Conservation (phyloP, 2,797 vertebrate genomes). For the Mormyrops boulengeri region DNA sequence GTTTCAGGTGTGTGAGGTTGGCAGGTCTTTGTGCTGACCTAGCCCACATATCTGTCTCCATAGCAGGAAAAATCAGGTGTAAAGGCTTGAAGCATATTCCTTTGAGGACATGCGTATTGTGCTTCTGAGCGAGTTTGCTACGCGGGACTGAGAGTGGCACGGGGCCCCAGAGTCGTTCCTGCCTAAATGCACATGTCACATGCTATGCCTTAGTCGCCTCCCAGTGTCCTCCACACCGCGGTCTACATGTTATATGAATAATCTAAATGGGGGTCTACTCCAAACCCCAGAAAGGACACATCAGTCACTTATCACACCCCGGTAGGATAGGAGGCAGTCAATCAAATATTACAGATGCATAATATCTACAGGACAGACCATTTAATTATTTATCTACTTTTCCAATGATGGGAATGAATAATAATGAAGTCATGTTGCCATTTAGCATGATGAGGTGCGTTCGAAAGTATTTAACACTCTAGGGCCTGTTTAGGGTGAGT, state of each 20-base stretch:
- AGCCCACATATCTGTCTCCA: background rate
- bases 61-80: background rate
- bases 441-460: background rate
- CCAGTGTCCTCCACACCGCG: background rate
- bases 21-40: background rate
- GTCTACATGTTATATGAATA: background rate
- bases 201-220: background rate
- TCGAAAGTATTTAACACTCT: background rate
- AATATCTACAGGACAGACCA: background rate
- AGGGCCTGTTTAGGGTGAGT: background rate
- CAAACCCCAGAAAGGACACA: background rate
- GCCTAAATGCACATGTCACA: background rate
- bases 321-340: background rate
- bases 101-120: background rate
- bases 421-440: background rate
- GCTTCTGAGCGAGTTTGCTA: background rate
- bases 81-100: background rate
- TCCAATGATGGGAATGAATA: background rate
- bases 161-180: background rate
- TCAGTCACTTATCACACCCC: background rate
- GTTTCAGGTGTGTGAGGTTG: background rate
- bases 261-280: background rate
- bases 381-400: conserved; percentile 7
- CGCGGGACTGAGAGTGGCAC: background rate
- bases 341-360: background rate